These are phyloP conservation scores for Spermophilus dauricus DNA, from an alignment of 2,113 vertebrate genomes.

Conservation along the genomic window DNA sequence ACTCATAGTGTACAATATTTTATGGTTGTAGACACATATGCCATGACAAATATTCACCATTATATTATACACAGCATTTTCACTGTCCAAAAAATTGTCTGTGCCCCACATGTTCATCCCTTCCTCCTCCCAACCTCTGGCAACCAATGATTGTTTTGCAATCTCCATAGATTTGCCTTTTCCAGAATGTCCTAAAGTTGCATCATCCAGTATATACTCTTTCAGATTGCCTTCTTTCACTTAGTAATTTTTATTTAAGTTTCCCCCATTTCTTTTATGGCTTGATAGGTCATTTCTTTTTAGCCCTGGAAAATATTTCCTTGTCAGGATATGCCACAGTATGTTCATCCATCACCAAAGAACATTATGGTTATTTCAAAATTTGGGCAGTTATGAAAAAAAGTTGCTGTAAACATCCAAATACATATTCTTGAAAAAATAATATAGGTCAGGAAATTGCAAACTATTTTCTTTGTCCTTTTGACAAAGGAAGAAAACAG, in stretches of 20 bases:
- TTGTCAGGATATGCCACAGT: neutral
- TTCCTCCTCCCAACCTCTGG: neutral
- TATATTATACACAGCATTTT: neutral
- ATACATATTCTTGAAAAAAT: neutral
- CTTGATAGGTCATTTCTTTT: neutral
- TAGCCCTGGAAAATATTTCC: neutral
- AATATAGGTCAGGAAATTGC: slow-evolving; percentile 7
- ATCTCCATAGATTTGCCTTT: neutral
- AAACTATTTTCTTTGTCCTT: neutral
- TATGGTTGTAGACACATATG: neutral
- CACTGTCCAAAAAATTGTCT: neutral
- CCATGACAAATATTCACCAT: neutral
- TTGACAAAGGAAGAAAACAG: slow-evolving; percentile 24
- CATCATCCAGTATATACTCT: neutral
- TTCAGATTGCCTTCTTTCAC: slow-evolving; percentile 45
- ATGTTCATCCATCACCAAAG: neutral
- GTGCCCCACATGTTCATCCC: neutral
- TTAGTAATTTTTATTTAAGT: neutral
- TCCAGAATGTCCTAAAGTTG: slow-evolving; percentile 19
- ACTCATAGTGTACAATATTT: neutral
- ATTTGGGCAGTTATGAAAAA: neutral
- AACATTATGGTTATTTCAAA: neutral
- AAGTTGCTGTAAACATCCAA: neutral
- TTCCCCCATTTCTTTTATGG: neutral
- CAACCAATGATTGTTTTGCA: neutral